Evolutionary conservation across 2,797 vertebrate genomes (phyloP).

Genomic region (Brotula barbata): DNA sequence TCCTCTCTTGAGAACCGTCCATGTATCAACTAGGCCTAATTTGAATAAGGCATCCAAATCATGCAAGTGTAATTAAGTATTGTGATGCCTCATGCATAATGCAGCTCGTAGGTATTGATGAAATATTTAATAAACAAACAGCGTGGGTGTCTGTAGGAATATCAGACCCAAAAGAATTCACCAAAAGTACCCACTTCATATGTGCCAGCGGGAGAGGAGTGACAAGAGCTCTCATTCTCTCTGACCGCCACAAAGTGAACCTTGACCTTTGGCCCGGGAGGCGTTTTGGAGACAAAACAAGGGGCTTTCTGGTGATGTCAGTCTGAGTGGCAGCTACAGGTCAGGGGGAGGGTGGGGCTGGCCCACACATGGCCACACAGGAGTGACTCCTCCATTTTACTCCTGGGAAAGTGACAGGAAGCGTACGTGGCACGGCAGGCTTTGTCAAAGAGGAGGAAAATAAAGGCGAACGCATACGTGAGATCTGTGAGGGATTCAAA

Average conservation of each 20-base stretch:
- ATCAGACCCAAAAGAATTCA: too few species aligned
- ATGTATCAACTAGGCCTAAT: conserved; percentile 65
- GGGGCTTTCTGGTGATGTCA: conserved; percentile 53
- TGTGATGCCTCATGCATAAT: conserved; percentile 71
- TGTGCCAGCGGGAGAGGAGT: conserved; percentile 35
- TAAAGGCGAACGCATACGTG: not conserved
- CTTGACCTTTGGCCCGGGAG: conserved; percentile 61
- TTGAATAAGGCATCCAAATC: conserved; percentile 68
- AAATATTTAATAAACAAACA: conserved; percentile 74
- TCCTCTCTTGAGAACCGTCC: conserved; percentile 63
- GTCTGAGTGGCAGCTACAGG: conserved; percentile 72
- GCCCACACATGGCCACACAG: conserved; percentile 69
- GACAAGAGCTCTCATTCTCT: conserved; percentile 25
- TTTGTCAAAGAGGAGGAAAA: conserved; percentile 30
- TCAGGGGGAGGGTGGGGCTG: conserved; percentile 52
- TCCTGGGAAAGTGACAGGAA: conserved; percentile 66
- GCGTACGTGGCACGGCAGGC: conserved; percentile 21
- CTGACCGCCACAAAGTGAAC: conserved; percentile 55
- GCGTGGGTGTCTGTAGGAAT: conserved; percentile 38
- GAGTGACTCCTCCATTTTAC: conserved; percentile 40
- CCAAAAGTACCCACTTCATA: conserved; percentile 51
- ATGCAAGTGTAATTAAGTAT: conserved; percentile 72
- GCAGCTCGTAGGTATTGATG: conserved; percentile 60
- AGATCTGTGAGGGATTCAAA: conserved; percentile 9
- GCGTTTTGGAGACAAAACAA: conserved; percentile 57